Evolutionary conservation across 2,113 vertebrate genomes (phyloP), one percentile per base, ranked within the genome.

Genomic region (Murina feae): DNA sequence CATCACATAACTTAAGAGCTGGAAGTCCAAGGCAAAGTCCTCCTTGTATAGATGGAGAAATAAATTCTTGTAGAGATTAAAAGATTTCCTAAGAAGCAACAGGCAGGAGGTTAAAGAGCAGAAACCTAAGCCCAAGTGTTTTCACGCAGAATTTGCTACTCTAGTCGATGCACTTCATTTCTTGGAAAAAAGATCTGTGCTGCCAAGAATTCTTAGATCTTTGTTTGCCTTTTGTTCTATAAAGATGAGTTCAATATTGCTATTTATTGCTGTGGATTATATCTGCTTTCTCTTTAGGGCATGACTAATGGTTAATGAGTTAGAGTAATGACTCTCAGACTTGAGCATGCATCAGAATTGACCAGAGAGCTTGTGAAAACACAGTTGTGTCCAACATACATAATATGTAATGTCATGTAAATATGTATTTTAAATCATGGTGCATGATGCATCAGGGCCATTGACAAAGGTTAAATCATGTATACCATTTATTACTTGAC

Each of bases 141-240:
- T 30, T 91, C 37, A 47, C 63, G 39, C 18, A 93, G 72, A 80
- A 88, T 53, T 88, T 53, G 16, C 72, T 78, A 68, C 42, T 93
- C 7, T 69, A 60, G 47, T 30, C 23, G 49, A 63, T 37, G 32
- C 3, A 68, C 49, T 85, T 53, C 25, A 75, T 23, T 95, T 63
- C 32, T 51, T 93, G 42, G 69, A 86, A 89, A 21, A 86, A 91
- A 42, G 32, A 95, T 69, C 9, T 35, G 18, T 68, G 39, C 55
- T 75, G 49, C 55, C 78, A 91, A 88, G 93, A 53, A 92, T 94
- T 80, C 87, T 96, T 88, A 79, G 78, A 65, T 85, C 14, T 87
- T 74, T 91, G 23, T 68, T 85, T 94, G 63, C 44, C 30, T 84
- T 63, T 74, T 90, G 9, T 60, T 87, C 69, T 90, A 66, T 82